Percentiles rank a stretch among this genome's conserved stretches.
phyloP scores from a whole-genome alignment of 2,797 vertebrate species.

The Eremophila alpestris region DNA sequence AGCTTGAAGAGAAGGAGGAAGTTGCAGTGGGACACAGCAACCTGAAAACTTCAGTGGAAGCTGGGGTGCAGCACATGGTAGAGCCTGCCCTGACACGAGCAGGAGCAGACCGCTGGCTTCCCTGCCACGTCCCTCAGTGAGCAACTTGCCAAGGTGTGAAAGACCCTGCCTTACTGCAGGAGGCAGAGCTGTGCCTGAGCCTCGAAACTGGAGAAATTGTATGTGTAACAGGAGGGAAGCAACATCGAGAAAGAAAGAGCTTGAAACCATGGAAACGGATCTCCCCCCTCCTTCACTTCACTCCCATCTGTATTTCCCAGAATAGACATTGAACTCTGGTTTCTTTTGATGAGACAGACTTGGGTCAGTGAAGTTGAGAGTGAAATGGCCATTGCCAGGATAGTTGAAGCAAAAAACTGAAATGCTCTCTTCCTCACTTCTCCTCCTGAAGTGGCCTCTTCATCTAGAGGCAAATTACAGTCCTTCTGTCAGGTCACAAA shows the following conservation, averaged over 20 bases:
- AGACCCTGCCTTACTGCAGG: not conserved
- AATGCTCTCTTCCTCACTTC: not conserved
- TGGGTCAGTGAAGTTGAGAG: slow-evolving; percentile 35
- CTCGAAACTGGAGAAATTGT: not conserved
- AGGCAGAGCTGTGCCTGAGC: not conserved
- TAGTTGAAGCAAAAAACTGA: not conserved
- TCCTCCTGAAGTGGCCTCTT: not conserved
- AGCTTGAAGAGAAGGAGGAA: not conserved
- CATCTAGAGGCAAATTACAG: slow-evolving; percentile 10
- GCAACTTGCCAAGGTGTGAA: not conserved
- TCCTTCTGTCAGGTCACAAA: not conserved
- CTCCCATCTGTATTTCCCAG: slow-evolving; percentile 63
- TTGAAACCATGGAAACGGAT: slow-evolving; percentile 70
- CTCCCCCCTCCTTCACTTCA: slow-evolving; percentile 12
- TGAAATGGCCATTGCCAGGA: not conserved
- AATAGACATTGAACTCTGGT: slow-evolving; percentile 62
- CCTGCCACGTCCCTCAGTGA: not conserved
- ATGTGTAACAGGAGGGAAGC: slow-evolving; percentile 35
- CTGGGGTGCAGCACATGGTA: not conserved
- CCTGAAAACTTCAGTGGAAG: not conserved
- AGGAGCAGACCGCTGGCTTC: not conserved
- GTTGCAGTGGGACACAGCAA: not conserved
- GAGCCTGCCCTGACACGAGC: not conserved
- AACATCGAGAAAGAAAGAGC: not conserved
- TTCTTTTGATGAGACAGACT: slow-evolving; percentile 54